Base-by-base conservation (phyloP, 1,140 invertebrate genomes). In the Diorhabda elongata region DNA sequence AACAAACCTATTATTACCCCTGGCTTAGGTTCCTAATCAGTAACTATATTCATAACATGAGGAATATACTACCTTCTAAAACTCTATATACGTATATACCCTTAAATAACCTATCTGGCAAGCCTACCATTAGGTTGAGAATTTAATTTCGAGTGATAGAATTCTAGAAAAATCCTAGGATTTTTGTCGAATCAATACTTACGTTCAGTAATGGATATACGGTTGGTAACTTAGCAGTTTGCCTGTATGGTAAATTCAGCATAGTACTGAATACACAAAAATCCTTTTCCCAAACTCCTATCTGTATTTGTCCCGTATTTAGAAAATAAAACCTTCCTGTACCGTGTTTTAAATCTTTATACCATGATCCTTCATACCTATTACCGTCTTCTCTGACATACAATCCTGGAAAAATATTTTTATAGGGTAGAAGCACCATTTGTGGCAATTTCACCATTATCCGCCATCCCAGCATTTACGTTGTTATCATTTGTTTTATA, bases 301-400 rank as follows among this genome's bases (percentile, higher is more conserved):
- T 81, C 72, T 89, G 87, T 47, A 88, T 70, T 75, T 88, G 87
- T 0, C 87, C 88, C 1, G 80, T 87, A 61, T 81, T 74, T 67
- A 88, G 78, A 75, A 89, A 87, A 76, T 86, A 87, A 78, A 83
- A 89, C 41, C 81, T 79, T 4, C 88, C 88, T 9, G 79, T 72
- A 2, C 88, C 88, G 72, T 85, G 78, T 75, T 87, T 89, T 47
- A 81, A 68, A 68, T 85, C 84, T 7, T 80, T 74, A 9, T 79
- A 67, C 83, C 87, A 89, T 56, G 83, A 73, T 2, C 88, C 88
- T 79, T 89, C 87, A 72, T 87, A 90, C 43, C 85, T 81, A 74
- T 88, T 88, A 3, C 85, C 85, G 75, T 87, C 85, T 52, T 73
- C 73, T 44, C 69, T 61, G 5, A 77, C 70, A 41, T 78, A 73